Base-by-base conservation (phyloP, 2,797 vertebrate genomes). In the Bovichtus diacanthus region DNA sequence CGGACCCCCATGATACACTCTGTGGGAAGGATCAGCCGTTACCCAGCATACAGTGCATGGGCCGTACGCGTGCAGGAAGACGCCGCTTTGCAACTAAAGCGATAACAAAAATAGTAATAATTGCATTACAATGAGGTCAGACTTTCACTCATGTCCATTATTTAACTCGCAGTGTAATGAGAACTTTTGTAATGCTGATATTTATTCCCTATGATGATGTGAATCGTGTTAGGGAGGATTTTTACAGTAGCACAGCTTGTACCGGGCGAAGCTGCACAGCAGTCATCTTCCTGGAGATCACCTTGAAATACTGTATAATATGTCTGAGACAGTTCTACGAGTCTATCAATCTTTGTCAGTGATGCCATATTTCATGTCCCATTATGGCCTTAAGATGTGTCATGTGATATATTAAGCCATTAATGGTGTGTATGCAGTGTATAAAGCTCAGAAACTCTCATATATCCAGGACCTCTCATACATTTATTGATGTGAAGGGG, bases 1-100 rank as follows among this genome's bases (percentile, higher is more conserved):
- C 70, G 31, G 80, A 82, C 58, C 79, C 60, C 60, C 74, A 81
- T 84, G 79, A 91, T 83, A 82, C 77, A 82, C 78, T 74, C 84
- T 70, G 70, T 68, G 81, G 89, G 86, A 88, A 70, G 79, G 83
- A 80, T 81, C 69, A 75, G 56, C 7, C 16, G 8, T 86, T 82
- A 82, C 72, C 54, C 21, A 9, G 2, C 58, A 36, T 51, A 36
- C 63, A 49, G 21, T 38, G 4, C 25, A 21, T 23, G 43, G 2
- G 55, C 58, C 29, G 39, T 19, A 49, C 47, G 49, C 12, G 13
- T 66, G 59, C 23, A 39, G 2, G 62, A 38, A 66, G 15, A 16
- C 2, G 2, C 3, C 53, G 31, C 16, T 29, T 21, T 18, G 25
- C 10, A 39, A 4, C 0, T 2, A 34, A n/a, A n/a, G n/a, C n/a